Evolutionary conservation across 2,113 vertebrate species (phyloP).

Genomic region (Potamarius usumacintae): DNA sequence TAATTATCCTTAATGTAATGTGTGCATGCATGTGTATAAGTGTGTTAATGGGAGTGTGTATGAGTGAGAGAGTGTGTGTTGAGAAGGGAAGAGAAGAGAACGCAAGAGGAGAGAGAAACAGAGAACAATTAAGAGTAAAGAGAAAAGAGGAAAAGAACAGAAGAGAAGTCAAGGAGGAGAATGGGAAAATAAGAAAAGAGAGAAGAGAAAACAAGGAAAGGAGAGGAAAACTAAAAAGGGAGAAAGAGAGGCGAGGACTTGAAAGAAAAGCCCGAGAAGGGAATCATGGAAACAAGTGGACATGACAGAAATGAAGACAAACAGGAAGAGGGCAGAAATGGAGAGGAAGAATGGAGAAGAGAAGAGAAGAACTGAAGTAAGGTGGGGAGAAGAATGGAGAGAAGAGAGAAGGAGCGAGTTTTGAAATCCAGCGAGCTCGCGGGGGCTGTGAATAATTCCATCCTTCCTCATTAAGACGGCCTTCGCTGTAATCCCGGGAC

Average conservation of each 20-base stretch:
- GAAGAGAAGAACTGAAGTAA: neutral
- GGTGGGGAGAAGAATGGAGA: neutral
- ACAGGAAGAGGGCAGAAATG: neutral
- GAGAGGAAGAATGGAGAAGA: neutral
- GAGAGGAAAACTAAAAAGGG: neutral
- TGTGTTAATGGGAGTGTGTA: neutral
- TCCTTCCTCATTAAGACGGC: neutral
- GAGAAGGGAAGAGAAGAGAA: neutral
- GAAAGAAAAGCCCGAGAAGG: neutral
- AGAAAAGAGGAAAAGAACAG: neutral
- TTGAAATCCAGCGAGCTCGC: neutral
- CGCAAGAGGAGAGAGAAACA: neutral
- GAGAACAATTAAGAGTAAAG: too few species aligned
- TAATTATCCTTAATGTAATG: constrained; percentile 40
- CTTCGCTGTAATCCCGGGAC: neutral
- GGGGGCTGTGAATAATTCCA: neutral
- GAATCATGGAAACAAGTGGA: neutral
- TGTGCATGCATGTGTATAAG: neutral
- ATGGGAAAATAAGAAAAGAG: neutral
- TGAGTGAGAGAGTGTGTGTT: neutral
- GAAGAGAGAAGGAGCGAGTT: too few species aligned
- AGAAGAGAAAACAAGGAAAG: neutral
- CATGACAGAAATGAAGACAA: neutral
- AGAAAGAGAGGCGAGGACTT: too few species aligned
- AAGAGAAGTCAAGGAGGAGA: neutral